phyloP scores from a whole-genome alignment of 92 coral and sea anemone genomes.

The Epizoanthus scotinus region DNA sequence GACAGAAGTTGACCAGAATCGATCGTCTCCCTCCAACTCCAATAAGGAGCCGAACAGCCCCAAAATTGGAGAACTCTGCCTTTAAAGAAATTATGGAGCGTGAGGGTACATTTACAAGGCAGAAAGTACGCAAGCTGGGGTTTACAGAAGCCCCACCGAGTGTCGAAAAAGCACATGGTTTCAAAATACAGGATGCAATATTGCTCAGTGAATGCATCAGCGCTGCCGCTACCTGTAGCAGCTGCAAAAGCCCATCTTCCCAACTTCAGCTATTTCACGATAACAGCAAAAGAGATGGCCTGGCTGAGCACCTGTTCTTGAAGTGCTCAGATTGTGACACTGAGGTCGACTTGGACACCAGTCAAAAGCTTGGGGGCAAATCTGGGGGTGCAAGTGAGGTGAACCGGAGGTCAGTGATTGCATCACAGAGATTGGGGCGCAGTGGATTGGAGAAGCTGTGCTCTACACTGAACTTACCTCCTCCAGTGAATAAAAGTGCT shows the following conservation, averaged over 20 bases:
- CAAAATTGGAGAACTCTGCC: conserved; percentile 18
- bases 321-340: conserved; percentile 37
- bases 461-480: conserved; percentile 64
- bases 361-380: conserved; percentile 44
- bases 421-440: conserved; percentile 47
- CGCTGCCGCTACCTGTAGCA: conserved; percentile 28
- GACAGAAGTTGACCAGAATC: conserved; percentile 14
- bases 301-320: conserved; percentile 23
- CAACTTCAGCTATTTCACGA: conserved; percentile 17
- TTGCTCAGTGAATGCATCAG: conserved; percentile 28
- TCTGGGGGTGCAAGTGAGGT: conserved; percentile 61
- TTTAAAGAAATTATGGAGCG: conserved; percentile 12
- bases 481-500: conserved; percentile 53
- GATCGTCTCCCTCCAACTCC: conserved; percentile 26
- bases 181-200: conserved; percentile 18
- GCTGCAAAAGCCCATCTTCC: conserved; percentile 16
- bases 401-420: conserved; percentile 55
- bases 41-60: neutral
- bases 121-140: neutral
- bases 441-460: conserved; percentile 49
- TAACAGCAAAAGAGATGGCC: conserved; percentile 19
- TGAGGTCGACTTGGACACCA: conserved; percentile 49
- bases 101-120: conserved; percentile 21
- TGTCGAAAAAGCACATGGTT: conserved; percentile 25
- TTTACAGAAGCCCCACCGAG: neutral